Conservation (phyloP, 2,888 invertebrate species). For the Gerris lacustris region DNA sequence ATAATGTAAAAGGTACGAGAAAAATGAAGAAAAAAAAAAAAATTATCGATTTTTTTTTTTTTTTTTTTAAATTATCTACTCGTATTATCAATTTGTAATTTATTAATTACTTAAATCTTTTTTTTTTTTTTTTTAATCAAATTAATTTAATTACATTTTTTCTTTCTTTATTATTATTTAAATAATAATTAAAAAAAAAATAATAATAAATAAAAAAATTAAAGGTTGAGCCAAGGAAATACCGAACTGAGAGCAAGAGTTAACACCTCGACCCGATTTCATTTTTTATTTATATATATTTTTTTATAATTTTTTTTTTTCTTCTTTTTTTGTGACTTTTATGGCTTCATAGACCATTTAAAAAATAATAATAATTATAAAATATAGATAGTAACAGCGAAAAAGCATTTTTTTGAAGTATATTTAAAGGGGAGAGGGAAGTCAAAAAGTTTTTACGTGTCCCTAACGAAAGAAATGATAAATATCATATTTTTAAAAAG, state of each 20-base stretch:
- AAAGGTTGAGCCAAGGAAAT: constrained; percentile 1
- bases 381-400: too few species aligned
- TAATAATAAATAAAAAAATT: too few species aligned
- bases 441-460: too few species aligned
- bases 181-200: not conserved
- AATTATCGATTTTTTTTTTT: too few species aligned
- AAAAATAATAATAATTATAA: too few species aligned
- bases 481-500: too few species aligned
- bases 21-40: not conserved
- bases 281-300: not conserved
- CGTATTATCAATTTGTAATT: too few species aligned
- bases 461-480: too few species aligned
- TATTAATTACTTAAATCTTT: too few species aligned
- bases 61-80: too few species aligned
- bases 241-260: not conserved
- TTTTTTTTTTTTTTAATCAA: not conserved
- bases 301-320: not conserved
- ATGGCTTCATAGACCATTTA: not conserved
- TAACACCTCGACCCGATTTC: not conserved
- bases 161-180: not conserved
- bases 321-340: not conserved
- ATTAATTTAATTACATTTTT: not conserved
- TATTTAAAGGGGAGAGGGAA: too few species aligned
- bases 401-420: too few species aligned
- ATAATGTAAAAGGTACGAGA: not conserved